Evolutionary conservation across 1,140 invertebrate species (phyloP).

Genomic region (Globodera ellingtonae): DNA sequence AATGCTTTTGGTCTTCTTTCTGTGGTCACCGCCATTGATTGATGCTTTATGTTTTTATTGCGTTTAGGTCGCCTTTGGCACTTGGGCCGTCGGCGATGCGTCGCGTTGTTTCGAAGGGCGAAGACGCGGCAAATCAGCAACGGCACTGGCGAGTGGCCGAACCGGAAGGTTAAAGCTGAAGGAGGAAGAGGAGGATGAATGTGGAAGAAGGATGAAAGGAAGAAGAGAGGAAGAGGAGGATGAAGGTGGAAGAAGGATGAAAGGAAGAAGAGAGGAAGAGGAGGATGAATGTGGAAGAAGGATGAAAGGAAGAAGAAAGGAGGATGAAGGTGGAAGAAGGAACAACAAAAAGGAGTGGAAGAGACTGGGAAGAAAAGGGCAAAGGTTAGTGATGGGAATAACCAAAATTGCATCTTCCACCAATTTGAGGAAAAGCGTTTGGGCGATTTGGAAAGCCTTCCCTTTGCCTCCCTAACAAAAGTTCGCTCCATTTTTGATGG

Average conservation of each 20-base stretch:
- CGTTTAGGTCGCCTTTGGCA: slow-evolving; percentile 20
- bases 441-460: neutral
- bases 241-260: neutral
- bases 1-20: neutral
- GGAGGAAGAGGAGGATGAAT: neutral
- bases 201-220: neutral
- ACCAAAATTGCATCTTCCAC: no score
- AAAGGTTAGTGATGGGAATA: no score
- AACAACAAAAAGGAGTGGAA: neutral
- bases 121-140: slow-evolving; percentile 1
- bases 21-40: no score
- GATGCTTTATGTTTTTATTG: no score
- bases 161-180: neutral
- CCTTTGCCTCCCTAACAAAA: neutral
- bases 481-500: neutral
- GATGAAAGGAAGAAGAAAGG: neutral
- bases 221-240: no score
- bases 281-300: no score
- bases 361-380: no score
- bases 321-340: no score
- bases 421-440: no score
- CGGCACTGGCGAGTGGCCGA: slow-evolving; percentile 3
- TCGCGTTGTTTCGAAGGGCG: slow-evolving; percentile 4
- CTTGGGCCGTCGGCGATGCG: slow-evolving; percentile 30
- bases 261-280: neutral